Percentiles rank a stretch among this genome's conserved stretches.
phyloP scores from a whole-genome alignment of 2,113 vertebrate species.

The Cololabis saira region DNA sequence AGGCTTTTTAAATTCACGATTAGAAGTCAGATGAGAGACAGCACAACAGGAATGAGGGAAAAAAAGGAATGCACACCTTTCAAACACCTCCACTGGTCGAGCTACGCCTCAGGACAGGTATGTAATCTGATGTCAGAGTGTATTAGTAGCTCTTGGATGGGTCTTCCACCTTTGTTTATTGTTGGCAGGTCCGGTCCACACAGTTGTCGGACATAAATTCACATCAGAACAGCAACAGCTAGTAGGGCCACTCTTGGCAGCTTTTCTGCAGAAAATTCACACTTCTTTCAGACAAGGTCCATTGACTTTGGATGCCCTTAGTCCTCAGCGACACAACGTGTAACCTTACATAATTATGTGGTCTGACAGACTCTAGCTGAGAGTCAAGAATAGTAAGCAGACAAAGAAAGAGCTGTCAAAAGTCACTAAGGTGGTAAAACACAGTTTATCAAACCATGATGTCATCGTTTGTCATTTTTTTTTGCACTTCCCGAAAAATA shows the following conservation, averaged over 20 bases:
- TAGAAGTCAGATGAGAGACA: constrained; percentile 31
- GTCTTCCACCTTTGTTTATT: constrained; percentile 50
- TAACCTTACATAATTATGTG: constrained; percentile 70
- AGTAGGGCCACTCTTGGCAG: constrained; percentile 43
- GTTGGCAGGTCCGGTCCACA: constrained; percentile 40
- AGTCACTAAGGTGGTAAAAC: constrained; percentile 58
- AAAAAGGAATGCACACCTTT: constrained; percentile 19
- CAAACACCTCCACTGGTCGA: constrained; percentile 44
- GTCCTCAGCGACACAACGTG: constrained; percentile 64
- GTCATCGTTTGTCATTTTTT: constrained; percentile 59
- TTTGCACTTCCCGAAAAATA: constrained; percentile 35
- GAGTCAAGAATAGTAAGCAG: constrained; percentile 38
- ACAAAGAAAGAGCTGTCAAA: constrained; percentile 61
- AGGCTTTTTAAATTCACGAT: constrained; percentile 49
- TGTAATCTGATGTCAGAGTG: constrained; percentile 47
- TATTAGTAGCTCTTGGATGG: constrained; percentile 29
- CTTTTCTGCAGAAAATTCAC: constrained; percentile 64
- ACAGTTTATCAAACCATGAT: constrained; percentile 62
- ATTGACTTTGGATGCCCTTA: constrained; percentile 65
- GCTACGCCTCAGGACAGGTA: constrained; percentile 36
- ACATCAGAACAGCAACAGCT: constrained; percentile 51
- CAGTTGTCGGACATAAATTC: constrained; percentile 48
- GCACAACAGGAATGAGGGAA: constrained; percentile 36
- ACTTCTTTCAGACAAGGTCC: constrained; percentile 73
- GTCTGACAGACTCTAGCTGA: constrained; percentile 60